Conservation (phyloP, 2,888 invertebrate genomes). For the Dryocosmus kuriphilus region DNA sequence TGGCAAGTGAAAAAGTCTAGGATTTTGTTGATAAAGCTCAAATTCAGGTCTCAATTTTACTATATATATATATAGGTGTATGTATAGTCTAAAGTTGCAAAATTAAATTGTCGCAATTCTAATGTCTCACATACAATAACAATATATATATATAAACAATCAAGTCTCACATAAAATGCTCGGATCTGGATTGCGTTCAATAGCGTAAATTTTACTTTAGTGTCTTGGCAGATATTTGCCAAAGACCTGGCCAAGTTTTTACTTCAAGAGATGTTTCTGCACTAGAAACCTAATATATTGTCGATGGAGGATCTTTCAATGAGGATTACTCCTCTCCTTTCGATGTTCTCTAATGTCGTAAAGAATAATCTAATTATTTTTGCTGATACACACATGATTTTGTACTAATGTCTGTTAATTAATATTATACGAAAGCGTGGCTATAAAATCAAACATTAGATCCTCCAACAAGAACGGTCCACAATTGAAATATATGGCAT, state of each 20-base stretch:
- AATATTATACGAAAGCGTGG: neutral
- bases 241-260: slow-evolving; percentile 12
- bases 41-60: too few relatives aligned
- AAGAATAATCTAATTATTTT: neutral
- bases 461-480: neutral
- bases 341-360: neutral
- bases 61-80: too few relatives aligned
- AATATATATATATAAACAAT: too few relatives aligned
- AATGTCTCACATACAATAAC: too few relatives aligned
- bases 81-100: too few relatives aligned
- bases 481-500: neutral
- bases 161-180: neutral
- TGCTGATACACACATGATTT: neutral
- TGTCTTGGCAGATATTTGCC: neutral
- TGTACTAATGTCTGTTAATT: neutral
- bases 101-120: too few relatives aligned
- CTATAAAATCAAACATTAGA: neutral
- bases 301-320: neutral
- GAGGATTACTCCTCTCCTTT: neutral
- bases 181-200: slow-evolving; percentile 1
- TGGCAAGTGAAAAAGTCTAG: too few relatives aligned
- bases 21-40: too few relatives aligned
- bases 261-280: neutral
- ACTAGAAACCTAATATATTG: neutral
- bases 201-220: slow-evolving; percentile 9